phyloP scores from a whole-genome alignment of 2,113 vertebrate genomes.

The Indri indri region DNA sequence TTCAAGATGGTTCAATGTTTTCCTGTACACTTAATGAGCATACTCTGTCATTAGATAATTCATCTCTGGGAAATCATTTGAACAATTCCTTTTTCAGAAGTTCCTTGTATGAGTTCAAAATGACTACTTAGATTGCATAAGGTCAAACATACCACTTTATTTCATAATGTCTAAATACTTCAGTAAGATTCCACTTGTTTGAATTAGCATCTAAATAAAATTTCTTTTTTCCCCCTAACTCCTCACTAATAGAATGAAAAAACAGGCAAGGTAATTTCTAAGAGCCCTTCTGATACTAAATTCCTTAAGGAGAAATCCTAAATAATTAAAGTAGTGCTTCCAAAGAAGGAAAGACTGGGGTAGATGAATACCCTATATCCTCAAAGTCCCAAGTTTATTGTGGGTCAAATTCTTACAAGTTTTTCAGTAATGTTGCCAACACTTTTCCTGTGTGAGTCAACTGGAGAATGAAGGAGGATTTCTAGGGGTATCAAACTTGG shows the following conservation, averaged over 20 bases:
- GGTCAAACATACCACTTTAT: background rate
- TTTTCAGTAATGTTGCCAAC: background rate
- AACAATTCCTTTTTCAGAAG: background rate
- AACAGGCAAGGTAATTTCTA: background rate
- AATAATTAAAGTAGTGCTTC: background rate
- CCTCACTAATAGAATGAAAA: background rate
- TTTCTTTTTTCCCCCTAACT: background rate
- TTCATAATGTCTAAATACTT: background rate
- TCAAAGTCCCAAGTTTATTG: background rate
- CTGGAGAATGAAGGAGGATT: background rate
- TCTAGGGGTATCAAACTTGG: background rate
- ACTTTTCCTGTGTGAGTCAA: background rate
- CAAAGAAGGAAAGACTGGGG: background rate
- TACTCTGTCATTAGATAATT: background rate
- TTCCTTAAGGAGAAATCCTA: background rate
- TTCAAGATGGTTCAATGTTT: background rate
- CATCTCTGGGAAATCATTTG: background rate
- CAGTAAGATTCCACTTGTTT: background rate
- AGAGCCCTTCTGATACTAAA: background rate
- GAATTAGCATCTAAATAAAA: background rate
- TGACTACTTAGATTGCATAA: background rate
- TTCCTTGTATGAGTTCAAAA: background rate
- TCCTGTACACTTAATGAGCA: background rate
- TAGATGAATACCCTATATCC: background rate
- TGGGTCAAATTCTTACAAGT: background rate